These are phyloP conservation scores for Metopolophium dirhodum DNA, from an alignment of 1,140 invertebrate species.

Conservation along the genomic window DNA sequence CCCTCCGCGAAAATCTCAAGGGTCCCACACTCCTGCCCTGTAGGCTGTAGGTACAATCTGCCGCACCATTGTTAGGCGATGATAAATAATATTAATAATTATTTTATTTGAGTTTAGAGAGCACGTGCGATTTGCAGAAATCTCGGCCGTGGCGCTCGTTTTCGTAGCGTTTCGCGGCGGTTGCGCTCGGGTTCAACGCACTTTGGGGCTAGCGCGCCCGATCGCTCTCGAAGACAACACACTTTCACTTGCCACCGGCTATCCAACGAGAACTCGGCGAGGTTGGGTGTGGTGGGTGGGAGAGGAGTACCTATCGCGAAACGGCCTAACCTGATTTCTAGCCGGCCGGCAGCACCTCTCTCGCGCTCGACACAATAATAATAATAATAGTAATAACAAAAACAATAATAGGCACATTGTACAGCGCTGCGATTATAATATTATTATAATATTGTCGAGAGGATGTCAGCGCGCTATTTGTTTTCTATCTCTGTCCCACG, in stretches of 20 bases:
- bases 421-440: neutral
- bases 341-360: neutral
- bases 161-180: conserved; percentile 7
- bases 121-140: conserved; percentile 12
- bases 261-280: neutral
- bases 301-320: neutral
- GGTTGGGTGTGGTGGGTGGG: neutral
- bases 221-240: neutral
- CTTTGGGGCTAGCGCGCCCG: neutral
- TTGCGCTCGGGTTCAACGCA: conserved; percentile 36
- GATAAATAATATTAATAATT: neutral
- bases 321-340: conserved; percentile 44
- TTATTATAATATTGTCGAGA: no score
- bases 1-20: neutral
- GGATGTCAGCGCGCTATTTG: no score
- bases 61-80: neutral
- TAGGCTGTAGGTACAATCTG: neutral
- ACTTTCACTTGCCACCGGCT: conserved; percentile 1
- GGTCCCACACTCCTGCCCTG: neutral
- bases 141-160: neutral
- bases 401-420: neutral
- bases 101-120: neutral
- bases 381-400: neutral
- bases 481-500: no score
- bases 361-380: neutral